Conservation (phyloP, 2,888 invertebrate species). For the Ornithoptera alexandrae region DNA sequence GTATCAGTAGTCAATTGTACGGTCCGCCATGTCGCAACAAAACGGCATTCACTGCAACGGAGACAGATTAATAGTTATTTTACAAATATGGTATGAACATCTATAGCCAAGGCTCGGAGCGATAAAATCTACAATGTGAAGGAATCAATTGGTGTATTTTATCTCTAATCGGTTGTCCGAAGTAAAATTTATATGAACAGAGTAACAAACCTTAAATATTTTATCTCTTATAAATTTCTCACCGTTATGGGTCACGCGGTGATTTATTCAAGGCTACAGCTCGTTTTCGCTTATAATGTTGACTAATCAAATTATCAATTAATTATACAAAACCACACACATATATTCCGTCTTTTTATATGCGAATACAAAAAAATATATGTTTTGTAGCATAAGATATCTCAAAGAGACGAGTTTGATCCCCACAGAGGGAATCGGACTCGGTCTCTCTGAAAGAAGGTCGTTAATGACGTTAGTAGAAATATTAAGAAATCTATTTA, state of each 20-base stretch:
- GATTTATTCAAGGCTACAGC: not conserved
- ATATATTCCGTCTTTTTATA: too few species aligned
- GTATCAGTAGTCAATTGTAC: not conserved
- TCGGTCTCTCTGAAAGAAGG: too few species aligned
- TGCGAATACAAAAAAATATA: not conserved
- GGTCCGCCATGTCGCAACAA: not conserved
- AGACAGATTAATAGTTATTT: conserved; percentile 4
- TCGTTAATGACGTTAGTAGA: too few species aligned
- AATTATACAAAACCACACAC: not conserved
- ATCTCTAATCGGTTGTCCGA: conserved; percentile 2
- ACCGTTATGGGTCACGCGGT: not conserved
- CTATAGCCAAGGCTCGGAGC: conserved; percentile 1
- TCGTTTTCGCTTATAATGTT: not conserved
- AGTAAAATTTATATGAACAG: conserved; percentile 5
- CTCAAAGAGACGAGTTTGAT: too few species aligned
- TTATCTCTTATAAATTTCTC: conserved; percentile 3
- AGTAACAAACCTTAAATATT: conserved; percentile 1
- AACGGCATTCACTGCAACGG: conserved; percentile 2
- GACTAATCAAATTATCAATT: too few species aligned
- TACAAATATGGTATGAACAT: conserved; percentile 11
- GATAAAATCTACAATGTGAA: conserved; percentile 10
- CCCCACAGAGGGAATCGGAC: too few species aligned
- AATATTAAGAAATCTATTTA: too few species aligned
- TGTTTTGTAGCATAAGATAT: not conserved
- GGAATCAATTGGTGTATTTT: conserved; percentile 4